Percentiles rank a stretch among this genome's conserved stretches.
Conservation (phyloP, 2,797 vertebrate genomes). For the Anabas testudineus region DNA sequence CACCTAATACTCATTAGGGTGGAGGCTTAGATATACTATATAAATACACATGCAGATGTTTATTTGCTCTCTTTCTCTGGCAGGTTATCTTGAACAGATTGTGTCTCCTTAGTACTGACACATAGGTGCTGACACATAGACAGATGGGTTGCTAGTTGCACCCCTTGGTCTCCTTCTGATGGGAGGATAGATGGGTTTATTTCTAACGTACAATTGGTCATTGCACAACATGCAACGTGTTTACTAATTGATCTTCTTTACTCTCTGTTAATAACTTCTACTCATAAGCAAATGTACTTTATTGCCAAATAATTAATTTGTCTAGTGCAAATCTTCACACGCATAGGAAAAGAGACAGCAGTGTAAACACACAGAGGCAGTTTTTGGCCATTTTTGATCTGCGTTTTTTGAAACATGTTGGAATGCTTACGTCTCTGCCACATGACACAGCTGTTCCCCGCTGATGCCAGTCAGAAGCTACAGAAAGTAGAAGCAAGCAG, state of each 20-base stretch:
- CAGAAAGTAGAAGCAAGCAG: conserved; percentile 40
- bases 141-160: conserved; percentile 77
- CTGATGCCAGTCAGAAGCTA: conserved; percentile 49
- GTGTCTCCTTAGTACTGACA: conserved; percentile 73
- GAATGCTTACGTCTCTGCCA: conserved; percentile 36
- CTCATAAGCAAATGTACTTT: conserved; percentile 73
- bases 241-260: conserved; percentile 60
- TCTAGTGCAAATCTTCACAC: conserved; percentile 5
- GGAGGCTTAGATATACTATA: conserved; percentile 56
- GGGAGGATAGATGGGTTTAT: conserved; percentile 75
- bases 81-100: conserved; percentile 73
- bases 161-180: conserved; percentile 66
- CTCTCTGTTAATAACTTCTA: conserved; percentile 61
- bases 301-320: conserved; percentile 49
- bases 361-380: conserved; percentile 20
- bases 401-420: conserved; percentile 28
- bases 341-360: neutral
- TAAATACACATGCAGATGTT: conserved; percentile 83
- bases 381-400: conserved; percentile 8
- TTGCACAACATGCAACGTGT: conserved; percentile 60
- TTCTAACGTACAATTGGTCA: conserved; percentile 75
- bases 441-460: conserved; percentile 54
- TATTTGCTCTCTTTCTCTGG: conserved; percentile 72
- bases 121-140: conserved; percentile 76
- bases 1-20: conserved; percentile 68